Conservation (phyloP, 2,113 vertebrate genomes). For the Astur gentilis region DNA sequence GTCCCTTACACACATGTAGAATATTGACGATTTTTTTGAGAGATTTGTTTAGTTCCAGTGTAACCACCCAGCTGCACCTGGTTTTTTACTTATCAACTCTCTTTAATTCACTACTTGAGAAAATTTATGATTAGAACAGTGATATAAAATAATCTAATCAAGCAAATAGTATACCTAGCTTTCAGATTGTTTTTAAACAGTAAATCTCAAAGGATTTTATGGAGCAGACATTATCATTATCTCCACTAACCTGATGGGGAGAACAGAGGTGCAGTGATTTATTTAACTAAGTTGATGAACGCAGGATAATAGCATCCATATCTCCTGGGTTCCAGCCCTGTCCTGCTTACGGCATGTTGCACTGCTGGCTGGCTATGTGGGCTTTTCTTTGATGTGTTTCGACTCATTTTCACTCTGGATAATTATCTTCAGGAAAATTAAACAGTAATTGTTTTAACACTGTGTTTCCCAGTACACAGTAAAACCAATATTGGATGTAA, state of each 20-base stretch:
- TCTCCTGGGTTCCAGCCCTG: background rate
- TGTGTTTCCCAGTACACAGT: background rate
- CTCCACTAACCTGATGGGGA: background rate
- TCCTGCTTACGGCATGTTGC: rapidly evolving
- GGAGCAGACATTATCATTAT: background rate
- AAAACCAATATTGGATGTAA: background rate
- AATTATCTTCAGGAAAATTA: background rate
- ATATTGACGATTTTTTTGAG: background rate
- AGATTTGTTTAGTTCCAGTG: background rate
- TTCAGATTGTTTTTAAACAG: background rate
- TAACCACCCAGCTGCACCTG: background rate
- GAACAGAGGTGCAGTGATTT: background rate
- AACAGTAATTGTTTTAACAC: background rate
- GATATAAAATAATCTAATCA: background rate
- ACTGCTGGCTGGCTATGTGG: background rate
- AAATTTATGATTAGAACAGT: background rate
- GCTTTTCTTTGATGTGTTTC: background rate
- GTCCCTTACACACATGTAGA: background rate
- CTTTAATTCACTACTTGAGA: background rate
- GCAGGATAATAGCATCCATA: rapidly evolving
- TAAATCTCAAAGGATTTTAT: background rate
- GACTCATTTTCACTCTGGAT: background rate
- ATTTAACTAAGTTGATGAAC: background rate
- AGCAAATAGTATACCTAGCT: background rate
- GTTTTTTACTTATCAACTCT: background rate